Conservation (phyloP, 2,797 vertebrate genomes). For the Anisognathus igniventris region DNA sequence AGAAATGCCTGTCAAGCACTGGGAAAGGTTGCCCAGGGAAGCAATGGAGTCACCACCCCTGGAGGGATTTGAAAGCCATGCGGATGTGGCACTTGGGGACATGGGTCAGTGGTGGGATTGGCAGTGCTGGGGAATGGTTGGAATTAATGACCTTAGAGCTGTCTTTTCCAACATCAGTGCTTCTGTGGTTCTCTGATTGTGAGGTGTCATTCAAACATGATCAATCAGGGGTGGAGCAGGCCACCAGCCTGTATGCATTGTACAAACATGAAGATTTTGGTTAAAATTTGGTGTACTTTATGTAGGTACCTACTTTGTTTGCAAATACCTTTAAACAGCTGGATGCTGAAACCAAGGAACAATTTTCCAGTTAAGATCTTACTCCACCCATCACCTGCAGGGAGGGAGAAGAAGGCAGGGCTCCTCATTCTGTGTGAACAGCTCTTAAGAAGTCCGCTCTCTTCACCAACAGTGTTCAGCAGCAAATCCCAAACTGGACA, state of each 20-base stretch:
- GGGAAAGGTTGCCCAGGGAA: background rate
- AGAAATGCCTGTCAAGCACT: background rate
- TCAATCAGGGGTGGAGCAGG: background rate
- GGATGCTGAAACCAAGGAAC: background rate
- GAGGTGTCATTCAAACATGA: fast-evolving
- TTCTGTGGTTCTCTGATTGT: background rate
- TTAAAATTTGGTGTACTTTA: background rate
- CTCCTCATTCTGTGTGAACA: background rate
- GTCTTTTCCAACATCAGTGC: background rate
- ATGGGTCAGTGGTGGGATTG: background rate
- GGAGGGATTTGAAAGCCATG: background rate
- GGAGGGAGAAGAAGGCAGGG: background rate
- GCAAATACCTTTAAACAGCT: fast-evolving
- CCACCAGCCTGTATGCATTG: fast-evolving
- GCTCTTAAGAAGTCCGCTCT: background rate
- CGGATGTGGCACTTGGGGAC: background rate
- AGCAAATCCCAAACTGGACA: background rate
- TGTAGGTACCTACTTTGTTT: background rate
- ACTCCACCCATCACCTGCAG: background rate
- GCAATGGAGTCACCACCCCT: background rate
- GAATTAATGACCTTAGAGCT: background rate
- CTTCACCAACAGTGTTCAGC: background rate
- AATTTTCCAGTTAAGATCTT: background rate
- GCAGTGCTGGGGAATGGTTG: background rate
- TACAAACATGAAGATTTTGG: background rate